phyloP scores from a whole-genome alignment of 2,797 vertebrate species.

The Rousettus madagascariensis region DNA sequence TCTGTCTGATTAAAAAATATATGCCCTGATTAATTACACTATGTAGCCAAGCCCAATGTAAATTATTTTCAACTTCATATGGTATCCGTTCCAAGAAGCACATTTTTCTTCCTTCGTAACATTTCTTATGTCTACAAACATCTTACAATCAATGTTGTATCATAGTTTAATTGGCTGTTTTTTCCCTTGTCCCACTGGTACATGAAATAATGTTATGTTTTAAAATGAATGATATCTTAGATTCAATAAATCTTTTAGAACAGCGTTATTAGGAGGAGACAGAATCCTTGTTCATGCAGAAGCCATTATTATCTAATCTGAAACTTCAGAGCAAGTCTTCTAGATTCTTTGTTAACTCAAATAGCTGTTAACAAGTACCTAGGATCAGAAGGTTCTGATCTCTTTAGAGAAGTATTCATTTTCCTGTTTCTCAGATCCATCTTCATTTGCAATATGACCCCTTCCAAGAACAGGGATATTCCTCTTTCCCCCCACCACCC shows the following conservation, averaged over 20 bases:
- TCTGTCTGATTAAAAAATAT: not conserved
- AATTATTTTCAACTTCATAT: not conserved
- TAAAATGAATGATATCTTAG: not conserved
- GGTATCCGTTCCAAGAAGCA: not conserved
- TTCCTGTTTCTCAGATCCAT: not conserved
- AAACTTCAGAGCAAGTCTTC: not conserved
- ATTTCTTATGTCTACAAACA: constrained; percentile 9
- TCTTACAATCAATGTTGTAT: not conserved
- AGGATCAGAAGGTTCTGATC: not conserved
- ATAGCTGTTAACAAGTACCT: not conserved
- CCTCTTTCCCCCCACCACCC: rapidly evolving
- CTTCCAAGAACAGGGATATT: not conserved
- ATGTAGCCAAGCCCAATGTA: not conserved
- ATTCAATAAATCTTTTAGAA: constrained; percentile 37
- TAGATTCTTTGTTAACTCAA: not conserved
- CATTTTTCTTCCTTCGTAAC: not conserved
- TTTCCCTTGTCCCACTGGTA: not conserved
- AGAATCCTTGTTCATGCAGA: not conserved
- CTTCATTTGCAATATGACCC: not conserved
- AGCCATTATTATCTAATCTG: not conserved
- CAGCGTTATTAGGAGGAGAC: not conserved
- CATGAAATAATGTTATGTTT: constrained; percentile 30
- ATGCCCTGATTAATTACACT: not conserved
- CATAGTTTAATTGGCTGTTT: not conserved
- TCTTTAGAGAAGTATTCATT: not conserved